Base-by-base conservation (phyloP, 2,888 invertebrate species). In the Eristalis arbustorum region DNA sequence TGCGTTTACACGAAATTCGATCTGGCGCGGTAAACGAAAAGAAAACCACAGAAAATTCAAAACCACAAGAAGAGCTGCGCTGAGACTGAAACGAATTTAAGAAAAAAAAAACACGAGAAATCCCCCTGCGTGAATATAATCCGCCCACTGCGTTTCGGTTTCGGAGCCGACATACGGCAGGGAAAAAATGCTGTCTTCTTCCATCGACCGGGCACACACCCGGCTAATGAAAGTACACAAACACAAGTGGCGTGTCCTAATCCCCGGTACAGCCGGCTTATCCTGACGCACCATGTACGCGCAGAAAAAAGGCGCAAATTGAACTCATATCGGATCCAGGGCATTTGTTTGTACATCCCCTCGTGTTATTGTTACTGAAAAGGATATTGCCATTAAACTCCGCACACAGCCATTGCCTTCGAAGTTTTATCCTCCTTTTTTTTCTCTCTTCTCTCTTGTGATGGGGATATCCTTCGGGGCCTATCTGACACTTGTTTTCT, bases 401-500 rank as follows among this genome's bases (percentile, higher is more conserved):
- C 77, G 61, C 85, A 77, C 85, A 69, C 82, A 81, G 81, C 77
- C n/a, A 85, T 73, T 85, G 85, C 82, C 61, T 64, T 42, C 37
- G 25, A 69, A 77, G 37, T 72, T 85, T 76, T 79, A 18, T 76
- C 37, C 71, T 72, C 8, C 31, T 8, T 8, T 8, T 8, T 40
- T 14, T 28, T 1, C 49, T 69, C 31, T 28, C 57, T 13, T 18
- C 1, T 31, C 40, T 25, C 63, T 42, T 28, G 31, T 49, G 71
- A 40, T 73, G 31, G 74, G 49, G 42, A 72, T 83, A 79, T 83
- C 83, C 87, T 78, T 71, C 72, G 87, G 78, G 87, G 83, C 75
- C 75, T 83, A 87, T 87, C 83, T 79, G 78, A 87, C 87, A 87
- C 83, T 83, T 87, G 83, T 82, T 87, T 83, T 83, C 67, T 64